Base-by-base conservation (phyloP, 2,113 vertebrate species). In the Capreolus pygargus region DNA sequence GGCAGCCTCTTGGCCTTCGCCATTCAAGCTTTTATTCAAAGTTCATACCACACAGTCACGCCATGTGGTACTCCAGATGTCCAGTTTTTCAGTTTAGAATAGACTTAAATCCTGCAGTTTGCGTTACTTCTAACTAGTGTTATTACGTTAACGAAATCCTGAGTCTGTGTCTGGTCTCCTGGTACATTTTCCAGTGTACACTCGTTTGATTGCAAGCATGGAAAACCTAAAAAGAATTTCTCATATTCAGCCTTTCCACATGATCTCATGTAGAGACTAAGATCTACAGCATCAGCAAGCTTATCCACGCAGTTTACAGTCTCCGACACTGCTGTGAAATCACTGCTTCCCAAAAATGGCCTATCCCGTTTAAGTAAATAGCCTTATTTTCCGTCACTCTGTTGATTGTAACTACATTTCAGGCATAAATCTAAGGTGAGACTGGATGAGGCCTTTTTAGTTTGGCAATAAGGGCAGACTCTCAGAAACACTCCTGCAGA, bases 181-280 rank as follows among this genome's bases (percentile, higher is more conserved):
- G 52, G 25, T 78, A 25, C 33, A 3, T 70, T 84, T 54, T 45
- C 83, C 64, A 54, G 43, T 39, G 79, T 81, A 39, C 60, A 67
- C 76, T 82, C 86, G 78, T 67, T 92, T 67, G 45, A 58, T 67
- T 81, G 95, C 78, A 30, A 76, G 30, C 81, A 36, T n/a, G 87
- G 96, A 61, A 58, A 54, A 64, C 25, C 43, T 33, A 33, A 92
- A 67, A 95, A 60, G 70, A 94, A 83, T 92, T 43, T 45, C 81
- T 93, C 55, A 13, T n/a, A 45, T 83, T 82, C 88, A 82, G 23
- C 9, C 52, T 93, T 92, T 55, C 55, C 94, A 50, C 92, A 52
- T 91, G 92, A 92, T 57, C 93, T 97, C 95, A 78, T 12, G 15
- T n/a, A 67, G 58, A 86, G 39, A 54, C 74, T 57, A 36, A 96